Conservation (phyloP, 2,113 vertebrate genomes). For the Henicopernis longicauda region DNA sequence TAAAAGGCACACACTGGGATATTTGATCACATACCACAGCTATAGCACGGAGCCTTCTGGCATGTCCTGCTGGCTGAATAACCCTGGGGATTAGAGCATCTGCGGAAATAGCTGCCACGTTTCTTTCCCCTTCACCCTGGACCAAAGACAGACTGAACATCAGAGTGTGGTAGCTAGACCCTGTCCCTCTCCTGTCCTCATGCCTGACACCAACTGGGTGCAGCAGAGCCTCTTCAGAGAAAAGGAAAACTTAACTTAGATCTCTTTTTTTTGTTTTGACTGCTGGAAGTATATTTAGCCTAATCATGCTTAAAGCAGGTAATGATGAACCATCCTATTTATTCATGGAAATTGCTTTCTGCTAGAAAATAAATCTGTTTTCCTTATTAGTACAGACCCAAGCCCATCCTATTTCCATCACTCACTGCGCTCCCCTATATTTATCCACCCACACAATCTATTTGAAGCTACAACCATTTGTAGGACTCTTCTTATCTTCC, state of each 20-base stretch:
- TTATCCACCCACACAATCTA: background rate
- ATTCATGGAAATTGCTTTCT: slow-evolving; percentile 18
- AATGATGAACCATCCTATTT: slow-evolving; percentile 10
- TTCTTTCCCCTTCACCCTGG: background rate
- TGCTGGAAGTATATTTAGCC: background rate
- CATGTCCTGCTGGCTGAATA: background rate
- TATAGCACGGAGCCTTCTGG: background rate
- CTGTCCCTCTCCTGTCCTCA: rapidly evolving
- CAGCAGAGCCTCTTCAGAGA: background rate
- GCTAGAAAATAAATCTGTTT: background rate
- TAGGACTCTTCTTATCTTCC: background rate
- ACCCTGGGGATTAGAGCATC: background rate
- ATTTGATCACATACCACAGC: background rate
- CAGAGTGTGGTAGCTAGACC: background rate
- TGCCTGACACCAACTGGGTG: background rate
- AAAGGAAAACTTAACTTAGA: background rate
- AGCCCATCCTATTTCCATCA: background rate
- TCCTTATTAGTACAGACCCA: background rate
- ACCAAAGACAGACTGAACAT: background rate
- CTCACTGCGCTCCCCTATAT: background rate
- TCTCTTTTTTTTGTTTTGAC: background rate
- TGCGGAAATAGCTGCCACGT: rapidly evolving
- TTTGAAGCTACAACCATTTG: background rate
- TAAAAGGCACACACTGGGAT: background rate
- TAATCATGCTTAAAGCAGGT: slow-evolving; percentile 21